These are phyloP conservation scores for Margaritifera margaritifera DNA, from an alignment of 2,888 invertebrate species.

Conservation along the genomic window DNA sequence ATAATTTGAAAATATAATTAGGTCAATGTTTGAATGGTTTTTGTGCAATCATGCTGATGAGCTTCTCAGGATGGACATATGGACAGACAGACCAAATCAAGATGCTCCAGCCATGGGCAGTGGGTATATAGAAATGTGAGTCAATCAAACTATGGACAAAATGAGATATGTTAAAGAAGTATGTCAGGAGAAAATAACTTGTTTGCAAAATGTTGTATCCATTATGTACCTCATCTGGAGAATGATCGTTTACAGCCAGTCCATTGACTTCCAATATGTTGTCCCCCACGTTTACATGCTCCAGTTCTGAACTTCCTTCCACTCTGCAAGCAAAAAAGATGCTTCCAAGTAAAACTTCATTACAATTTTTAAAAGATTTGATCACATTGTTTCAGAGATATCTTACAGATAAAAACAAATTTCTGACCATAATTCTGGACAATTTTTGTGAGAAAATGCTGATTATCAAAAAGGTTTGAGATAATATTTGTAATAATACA, in stretches of 20 bases:
- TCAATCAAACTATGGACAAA: background rate
- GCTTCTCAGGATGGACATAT: too few relatives aligned
- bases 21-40: too few relatives aligned
- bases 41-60: too few relatives aligned
- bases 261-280: constrained; percentile 94
- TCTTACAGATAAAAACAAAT: too few relatives aligned
- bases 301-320: constrained; percentile 78
- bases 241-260: constrained; percentile 86
- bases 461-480: too few relatives aligned
- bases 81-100: too few relatives aligned
- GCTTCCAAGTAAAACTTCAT: background rate
- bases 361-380: background rate
- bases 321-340: constrained; percentile 41
- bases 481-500: too few relatives aligned
- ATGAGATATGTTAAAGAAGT: background rate
- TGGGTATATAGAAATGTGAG: background rate
- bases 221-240: constrained; percentile 82
- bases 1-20: too few relatives aligned
- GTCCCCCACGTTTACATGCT: constrained; percentile 93
- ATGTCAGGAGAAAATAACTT: background rate
- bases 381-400: too few relatives aligned
- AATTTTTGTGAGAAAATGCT: too few relatives aligned
- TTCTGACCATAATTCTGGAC: too few relatives aligned
- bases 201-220: background rate
- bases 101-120: too few relatives aligned